phyloP scores from a whole-genome alignment of 2,797 vertebrate genomes.

The Eptatretus atami region DNA sequence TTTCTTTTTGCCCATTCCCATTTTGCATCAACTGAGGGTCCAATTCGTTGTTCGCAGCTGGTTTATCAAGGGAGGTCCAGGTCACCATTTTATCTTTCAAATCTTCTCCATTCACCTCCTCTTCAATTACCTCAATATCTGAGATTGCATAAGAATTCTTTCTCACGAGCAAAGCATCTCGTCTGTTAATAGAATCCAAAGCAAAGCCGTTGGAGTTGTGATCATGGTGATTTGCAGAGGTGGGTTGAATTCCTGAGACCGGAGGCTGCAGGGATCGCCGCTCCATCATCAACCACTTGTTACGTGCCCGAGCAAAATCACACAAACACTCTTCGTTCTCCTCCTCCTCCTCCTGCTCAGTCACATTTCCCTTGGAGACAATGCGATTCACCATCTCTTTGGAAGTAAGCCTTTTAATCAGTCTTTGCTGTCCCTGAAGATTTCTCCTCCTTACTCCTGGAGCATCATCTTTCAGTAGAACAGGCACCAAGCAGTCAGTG shows the following conservation, averaged over 20 bases:
- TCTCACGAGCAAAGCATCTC: neutral
- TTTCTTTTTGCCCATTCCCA: too few relatives aligned
- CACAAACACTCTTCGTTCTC: neutral
- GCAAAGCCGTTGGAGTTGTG: neutral
- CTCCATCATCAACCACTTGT: neutral
- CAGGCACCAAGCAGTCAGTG: too few relatives aligned
- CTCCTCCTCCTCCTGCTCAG: neutral
- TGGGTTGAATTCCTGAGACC: neutral
- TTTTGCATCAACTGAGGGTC: too few relatives aligned
- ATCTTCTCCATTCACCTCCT: too few relatives aligned
- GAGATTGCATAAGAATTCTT: neutral
- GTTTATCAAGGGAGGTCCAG: neutral
- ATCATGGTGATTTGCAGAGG: neutral
- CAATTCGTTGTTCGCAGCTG: neutral
- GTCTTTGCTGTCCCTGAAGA: too few relatives aligned
- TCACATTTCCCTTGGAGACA: neutral
- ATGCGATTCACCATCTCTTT: neutral
- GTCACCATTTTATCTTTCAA: neutral
- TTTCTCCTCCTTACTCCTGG: too few relatives aligned
- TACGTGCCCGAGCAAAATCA: neutral
- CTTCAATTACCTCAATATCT: too few relatives aligned
- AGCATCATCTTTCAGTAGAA: too few relatives aligned
- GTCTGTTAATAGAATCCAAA: neutral
- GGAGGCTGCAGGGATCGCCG: neutral
- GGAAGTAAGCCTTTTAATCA: neutral